Percentiles rank a stretch among this genome's conserved stretches.
These are phyloP conservation scores for Drosophila nannoptera DNA, from an alignment of 1,140 invertebrate genomes.

Conservation along the genomic window DNA sequence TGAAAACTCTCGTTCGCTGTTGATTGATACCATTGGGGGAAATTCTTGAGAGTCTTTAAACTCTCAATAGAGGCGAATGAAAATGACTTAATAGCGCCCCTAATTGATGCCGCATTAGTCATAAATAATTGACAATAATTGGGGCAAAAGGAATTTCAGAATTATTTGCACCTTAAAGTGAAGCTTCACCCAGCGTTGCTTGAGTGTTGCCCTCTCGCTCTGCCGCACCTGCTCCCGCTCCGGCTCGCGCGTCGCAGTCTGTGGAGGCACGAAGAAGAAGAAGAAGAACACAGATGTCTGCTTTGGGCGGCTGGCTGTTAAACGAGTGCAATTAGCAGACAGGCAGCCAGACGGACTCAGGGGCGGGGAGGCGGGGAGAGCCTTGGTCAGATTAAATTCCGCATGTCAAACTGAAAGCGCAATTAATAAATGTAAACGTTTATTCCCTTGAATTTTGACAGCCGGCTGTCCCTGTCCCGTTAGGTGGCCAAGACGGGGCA, in stretches of 20 bases:
- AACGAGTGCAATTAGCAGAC: conserved; percentile 41
- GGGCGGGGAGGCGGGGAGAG: background rate
- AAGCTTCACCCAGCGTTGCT: too few relatives aligned
- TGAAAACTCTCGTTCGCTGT: too few relatives aligned
- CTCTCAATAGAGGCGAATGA: background rate
- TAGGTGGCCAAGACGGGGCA: conserved; percentile 24
- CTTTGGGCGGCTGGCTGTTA: conserved; percentile 19
- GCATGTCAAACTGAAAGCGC: conserved; percentile 40
- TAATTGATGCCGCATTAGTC: conserved; percentile 4
- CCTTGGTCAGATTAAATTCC: conserved; percentile 47
- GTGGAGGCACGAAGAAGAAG: conserved; percentile 17
- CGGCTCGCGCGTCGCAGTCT: background rate
- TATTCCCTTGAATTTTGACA: conserved; percentile 33
- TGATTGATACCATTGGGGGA: too few relatives aligned
- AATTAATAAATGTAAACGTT: conserved; percentile 67
- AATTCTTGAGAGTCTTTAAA: background rate
- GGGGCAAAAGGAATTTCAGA: background rate
- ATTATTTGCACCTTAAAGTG: background rate
- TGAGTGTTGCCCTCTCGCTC: background rate
- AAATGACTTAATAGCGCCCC: conserved; percentile 2
- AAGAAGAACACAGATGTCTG: conserved; percentile 1
- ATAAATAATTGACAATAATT: conserved; percentile 24
- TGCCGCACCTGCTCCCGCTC: background rate
- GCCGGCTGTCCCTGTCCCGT: conserved; percentile 12
- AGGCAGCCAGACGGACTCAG: background rate